Evolutionary conservation across 2,113 vertebrate species (phyloP).

Genomic region (Meleagris gallopavo): DNA sequence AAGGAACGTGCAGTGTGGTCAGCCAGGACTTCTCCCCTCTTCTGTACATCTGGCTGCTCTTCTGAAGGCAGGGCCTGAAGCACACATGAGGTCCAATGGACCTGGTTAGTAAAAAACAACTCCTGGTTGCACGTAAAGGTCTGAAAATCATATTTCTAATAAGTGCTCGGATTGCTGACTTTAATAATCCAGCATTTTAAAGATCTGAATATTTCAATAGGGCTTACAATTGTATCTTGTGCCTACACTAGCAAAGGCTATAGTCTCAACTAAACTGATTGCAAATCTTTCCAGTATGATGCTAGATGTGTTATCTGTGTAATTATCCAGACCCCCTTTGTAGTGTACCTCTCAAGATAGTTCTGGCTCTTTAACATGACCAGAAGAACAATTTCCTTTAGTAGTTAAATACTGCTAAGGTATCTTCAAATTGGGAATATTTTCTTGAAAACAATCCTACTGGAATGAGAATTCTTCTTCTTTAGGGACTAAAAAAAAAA

Average conservation of each 20-base stretch:
- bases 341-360: not conserved
- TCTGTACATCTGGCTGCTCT: not conserved
- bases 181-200: not conserved
- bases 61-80: not conserved
- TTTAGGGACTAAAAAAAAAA: not conserved
- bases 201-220: not conserved
- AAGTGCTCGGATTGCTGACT: not conserved
- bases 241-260: not conserved
- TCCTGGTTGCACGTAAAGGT: not conserved
- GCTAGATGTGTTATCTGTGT: not conserved
- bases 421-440: not conserved
- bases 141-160: not conserved
- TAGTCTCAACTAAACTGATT: not conserved
- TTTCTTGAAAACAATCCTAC: not conserved
- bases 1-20: not conserved
- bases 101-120: not conserved
- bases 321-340: not conserved
- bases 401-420: not conserved
- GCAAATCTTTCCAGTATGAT: not conserved
- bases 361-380: not conserved
- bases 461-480: not conserved
- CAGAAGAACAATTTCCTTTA: not conserved
- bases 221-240: not conserved
- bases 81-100: not conserved
- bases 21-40: not conserved